Base-by-base conservation (phyloP, 2,888 invertebrate species). In the Halictus ligatus region DNA sequence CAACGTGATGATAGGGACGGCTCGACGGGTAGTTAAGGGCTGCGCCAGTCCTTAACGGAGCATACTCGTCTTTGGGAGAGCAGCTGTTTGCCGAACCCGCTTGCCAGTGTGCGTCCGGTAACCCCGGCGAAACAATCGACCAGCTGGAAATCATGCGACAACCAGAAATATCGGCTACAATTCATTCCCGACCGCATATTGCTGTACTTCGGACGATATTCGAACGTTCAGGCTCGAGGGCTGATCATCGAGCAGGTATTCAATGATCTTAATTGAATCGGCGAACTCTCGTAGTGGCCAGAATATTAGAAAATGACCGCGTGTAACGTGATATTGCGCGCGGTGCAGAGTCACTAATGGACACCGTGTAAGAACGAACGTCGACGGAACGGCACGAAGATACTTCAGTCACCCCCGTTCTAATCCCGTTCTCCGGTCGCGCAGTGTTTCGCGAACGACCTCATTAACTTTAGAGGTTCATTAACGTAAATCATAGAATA, bases 401-500 rank as follows among this genome's bases (percentile, higher is more conserved):
- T 60, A 58, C 73, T 78, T 58, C 43, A n/a, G 46, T 54, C 21
- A 67, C 8, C 43, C 58, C 46, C 79, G 18, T 40, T 21, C 75
- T 85, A 86, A 86, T 86, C 86, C 81, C 81, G 78, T 79, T 86
- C 67, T 72, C 13, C 72, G 64, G 29, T 18, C 54, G 43, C 46
- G 25, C 48, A 13, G 25, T 64, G 78, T 60, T 75, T 71, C 74
- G 82, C 40, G 76, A 87, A 87, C 73, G 83, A 86, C 74, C 86
- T 86, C 86, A 83, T 87, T 87, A 87, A 86, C 78, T 82, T 87
- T 78, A 79, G 50, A 43, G 79, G 86, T 86, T 87, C 86, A 79
- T 87, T 87, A 86, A 86, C 82, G 86, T 72, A 79, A 82, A 86
- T 87, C 86, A 80, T 86, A 80, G 82, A 87, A 75, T 86, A 86